A percentile compares a stretch with the other conserved stretches of the same genome.
These are phyloP conservation scores for Cryptus armator DNA, from an alignment of 2,888 invertebrate species.

Conservation along the genomic window DNA sequence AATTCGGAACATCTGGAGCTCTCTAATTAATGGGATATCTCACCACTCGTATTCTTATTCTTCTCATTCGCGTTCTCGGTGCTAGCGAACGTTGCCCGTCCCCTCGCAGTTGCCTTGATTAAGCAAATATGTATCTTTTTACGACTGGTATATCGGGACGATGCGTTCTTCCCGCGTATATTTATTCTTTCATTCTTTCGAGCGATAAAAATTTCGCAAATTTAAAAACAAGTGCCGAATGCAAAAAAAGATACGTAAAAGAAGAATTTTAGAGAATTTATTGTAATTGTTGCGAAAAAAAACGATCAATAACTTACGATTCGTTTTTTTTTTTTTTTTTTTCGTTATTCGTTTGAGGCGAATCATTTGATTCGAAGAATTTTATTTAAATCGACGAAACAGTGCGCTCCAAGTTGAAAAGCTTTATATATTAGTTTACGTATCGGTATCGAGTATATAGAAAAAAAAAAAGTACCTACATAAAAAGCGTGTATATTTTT, in stretches of 20 bases:
- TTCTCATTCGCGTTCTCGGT: slow-evolving; percentile 62
- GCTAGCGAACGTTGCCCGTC: slow-evolving; percentile 45
- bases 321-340: no score
- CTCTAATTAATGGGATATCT: slow-evolving; percentile 83
- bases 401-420: no score
- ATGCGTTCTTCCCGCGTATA: slow-evolving; percentile 13
- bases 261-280: no score
- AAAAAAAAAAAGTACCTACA: no score
- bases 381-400: no score
- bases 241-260: background rate
- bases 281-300: background rate
- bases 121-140: slow-evolving; percentile 79
- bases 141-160: slow-evolving; percentile 9
- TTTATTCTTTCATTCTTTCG: background rate
- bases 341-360: no score
- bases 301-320: no score
- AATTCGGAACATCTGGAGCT: slow-evolving; percentile 83
- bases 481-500: no score
- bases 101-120: slow-evolving; percentile 74
- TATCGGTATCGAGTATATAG: no score
- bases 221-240: background rate
- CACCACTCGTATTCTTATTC: slow-evolving; percentile 74
- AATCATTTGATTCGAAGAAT: no score
- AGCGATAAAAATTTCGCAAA: background rate
- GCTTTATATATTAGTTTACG: no score